Base-by-base conservation (phyloP, 2,797 vertebrate species). In the Paedocypris micromegethes region DNA sequence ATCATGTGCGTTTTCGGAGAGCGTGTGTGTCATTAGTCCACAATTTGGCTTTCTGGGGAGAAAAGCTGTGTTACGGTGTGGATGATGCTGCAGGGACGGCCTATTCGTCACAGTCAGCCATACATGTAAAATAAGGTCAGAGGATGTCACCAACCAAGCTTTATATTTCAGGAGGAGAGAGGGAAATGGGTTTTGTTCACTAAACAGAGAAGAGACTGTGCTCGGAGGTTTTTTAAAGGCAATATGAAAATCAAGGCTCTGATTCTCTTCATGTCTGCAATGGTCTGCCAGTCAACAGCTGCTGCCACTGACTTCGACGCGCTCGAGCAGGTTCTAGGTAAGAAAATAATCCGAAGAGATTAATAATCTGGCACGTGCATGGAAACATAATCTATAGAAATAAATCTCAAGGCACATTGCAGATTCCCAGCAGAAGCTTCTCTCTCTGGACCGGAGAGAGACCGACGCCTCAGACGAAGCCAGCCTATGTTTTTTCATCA, bases 401-500 rank as follows among this genome's bases (percentile, higher is more conserved):
- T 23, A 23, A 23, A 23, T 23, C 23, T 23, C 23, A 23, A 23
- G 23, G 23, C 23, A 68, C 6, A 64, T 40, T 40, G 2, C 76
- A 79, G 84, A 65, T 23, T 58, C 68, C 1, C 66, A 80, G 0
- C 68, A 74, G 54, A 60, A 64, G 7, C 52, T 73, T 5, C 75
- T 80, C 0, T 71, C 66, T 0, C 55, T 77, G 59, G 50, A 79
- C 42, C 64, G 74, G 49, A 81, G 73, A 48, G 64, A 79, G n/a
- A 9, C 76, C 8, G 76, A 59, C 4, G 41, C 75, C 42, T 47
- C 72, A 0, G 87, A 88, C 4, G 85, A 87, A 0, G 46, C 82
- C 23, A 82, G 68, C 63, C 80, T 86, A 44, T 92, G 91, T 59
- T 82, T 85, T 69, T 83, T 90, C 45, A 70, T 86, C 43, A 81